Evolutionary conservation across 2,113 vertebrate genomes (phyloP), one percentile per base, ranked within the genome.

Genomic region (Rhagologus leucostigma): DNA sequence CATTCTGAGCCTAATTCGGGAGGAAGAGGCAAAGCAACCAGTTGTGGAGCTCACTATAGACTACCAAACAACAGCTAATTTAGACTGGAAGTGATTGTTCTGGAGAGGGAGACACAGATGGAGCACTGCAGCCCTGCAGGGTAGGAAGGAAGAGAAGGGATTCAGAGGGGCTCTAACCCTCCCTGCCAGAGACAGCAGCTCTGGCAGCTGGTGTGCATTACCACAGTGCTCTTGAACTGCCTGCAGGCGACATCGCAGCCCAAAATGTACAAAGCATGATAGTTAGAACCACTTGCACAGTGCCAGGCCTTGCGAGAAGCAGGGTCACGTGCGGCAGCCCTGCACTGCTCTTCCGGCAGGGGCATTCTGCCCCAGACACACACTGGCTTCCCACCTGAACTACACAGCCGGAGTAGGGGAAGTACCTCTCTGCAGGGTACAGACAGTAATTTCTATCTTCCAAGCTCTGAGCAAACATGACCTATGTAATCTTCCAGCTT

Each of bases 241-340:
- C 64, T 17, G 5, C 44, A 76, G 78, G 57, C 0, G 0, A 42
- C 33, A 44, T 2, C 0, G 0, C 15, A 39, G 70, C 41, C 59
- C 83, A 64, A 73, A 94, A 67, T 35, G 56, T 2, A 47, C 55
- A 29, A 69, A 57, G 27, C 7, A 1, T 3, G 22, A 41, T 3
- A 24, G 56, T n/a, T 74, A 52, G 15, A 81, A 60, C 8, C 32
- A 7, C 30, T 62, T 46, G 39, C 19, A 20, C 3, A 8, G 19
- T 16, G 56, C 16, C 39, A 59, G 33, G 18, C 23, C n/a, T 49
- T 78, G 57, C 0, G 0, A 76, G 57, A 41, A 68, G 53, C 41
- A 37, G 44, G 39, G 37, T 42, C 30, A 56, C 0, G 0, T 9
- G 10, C 65, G 57, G 63, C 46, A 84, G 46, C 17, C 57, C 37